These are phyloP conservation scores for Psilanteris sp. DNA, from an alignment of 1,140 invertebrate species.

Conservation along the genomic window DNA sequence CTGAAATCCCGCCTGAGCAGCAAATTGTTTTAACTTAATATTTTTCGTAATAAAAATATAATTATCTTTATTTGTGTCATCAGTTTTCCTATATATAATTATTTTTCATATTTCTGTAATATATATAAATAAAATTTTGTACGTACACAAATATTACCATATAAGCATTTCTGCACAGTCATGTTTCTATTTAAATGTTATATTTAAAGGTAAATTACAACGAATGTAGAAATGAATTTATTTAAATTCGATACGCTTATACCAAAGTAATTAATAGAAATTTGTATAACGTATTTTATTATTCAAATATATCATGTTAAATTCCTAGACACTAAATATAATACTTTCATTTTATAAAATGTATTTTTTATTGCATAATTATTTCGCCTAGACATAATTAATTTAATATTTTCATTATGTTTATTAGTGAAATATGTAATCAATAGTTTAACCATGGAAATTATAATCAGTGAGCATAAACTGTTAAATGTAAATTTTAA, in stretches of 20 bases:
- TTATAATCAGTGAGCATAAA: no score
- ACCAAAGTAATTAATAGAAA: conserved; percentile 12
- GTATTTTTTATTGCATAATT: no score
- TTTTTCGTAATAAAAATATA: neutral
- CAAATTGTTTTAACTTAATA: neutral
- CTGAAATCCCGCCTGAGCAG: conserved; percentile 74
- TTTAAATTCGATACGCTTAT: neutral
- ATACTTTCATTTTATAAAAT: no score
- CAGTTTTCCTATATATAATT: conserved; percentile 15
- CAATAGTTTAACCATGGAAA: no score
- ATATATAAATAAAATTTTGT: conserved; percentile 18
- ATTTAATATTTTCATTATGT: no score
- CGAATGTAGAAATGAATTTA: neutral
- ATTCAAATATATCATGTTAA: no score
- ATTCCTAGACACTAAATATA: no score
- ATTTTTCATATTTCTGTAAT: conserved; percentile 23
- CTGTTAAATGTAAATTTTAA: no score
- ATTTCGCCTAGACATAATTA: no score
- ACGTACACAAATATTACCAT: neutral
- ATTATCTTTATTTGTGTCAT: neutral
- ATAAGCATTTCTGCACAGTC: conserved; percentile 5
- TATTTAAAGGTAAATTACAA: conserved; percentile 1
- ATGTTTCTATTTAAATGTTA: neutral
- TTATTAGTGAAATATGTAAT: no score
- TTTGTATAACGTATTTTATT: conserved; percentile 19